phyloP scores from a whole-genome alignment of 2,113 vertebrate species.

The Puffinus mauretanicus region DNA sequence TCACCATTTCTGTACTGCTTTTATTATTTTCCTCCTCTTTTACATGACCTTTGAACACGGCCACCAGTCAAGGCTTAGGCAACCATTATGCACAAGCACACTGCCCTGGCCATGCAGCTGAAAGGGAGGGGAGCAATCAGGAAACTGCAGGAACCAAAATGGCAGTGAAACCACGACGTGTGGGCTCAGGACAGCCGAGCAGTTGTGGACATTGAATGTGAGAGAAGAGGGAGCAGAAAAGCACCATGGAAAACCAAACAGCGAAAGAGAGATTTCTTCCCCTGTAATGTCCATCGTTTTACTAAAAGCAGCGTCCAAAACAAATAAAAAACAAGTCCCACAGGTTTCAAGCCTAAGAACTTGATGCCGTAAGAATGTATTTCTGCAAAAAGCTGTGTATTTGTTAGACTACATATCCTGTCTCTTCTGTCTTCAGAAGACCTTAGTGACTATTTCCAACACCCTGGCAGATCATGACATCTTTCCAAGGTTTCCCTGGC shows the following conservation, averaged over 20 bases:
- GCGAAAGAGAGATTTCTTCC: background rate
- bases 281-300: rapidly evolving
- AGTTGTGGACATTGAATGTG: background rate
- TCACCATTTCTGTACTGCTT: background rate
- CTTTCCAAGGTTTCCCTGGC: background rate
- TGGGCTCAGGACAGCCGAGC: background rate
- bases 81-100: rapidly evolving
- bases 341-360: background rate
- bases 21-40: background rate
- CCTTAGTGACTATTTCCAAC: background rate
- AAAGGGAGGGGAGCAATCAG: background rate
- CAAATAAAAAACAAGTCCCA: background rate
- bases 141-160: background rate
- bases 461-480: background rate
- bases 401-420: background rate
- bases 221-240: background rate
- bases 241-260: background rate
- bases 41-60: background rate
- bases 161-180: background rate
- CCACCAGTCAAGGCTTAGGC: background rate
- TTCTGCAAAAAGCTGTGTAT: background rate
- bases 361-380: background rate
- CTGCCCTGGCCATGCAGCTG: background rate
- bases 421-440: background rate
- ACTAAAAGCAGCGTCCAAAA: background rate